Conservation (phyloP, 2,888 invertebrate species). For the Auanema freiburgensis region DNA sequence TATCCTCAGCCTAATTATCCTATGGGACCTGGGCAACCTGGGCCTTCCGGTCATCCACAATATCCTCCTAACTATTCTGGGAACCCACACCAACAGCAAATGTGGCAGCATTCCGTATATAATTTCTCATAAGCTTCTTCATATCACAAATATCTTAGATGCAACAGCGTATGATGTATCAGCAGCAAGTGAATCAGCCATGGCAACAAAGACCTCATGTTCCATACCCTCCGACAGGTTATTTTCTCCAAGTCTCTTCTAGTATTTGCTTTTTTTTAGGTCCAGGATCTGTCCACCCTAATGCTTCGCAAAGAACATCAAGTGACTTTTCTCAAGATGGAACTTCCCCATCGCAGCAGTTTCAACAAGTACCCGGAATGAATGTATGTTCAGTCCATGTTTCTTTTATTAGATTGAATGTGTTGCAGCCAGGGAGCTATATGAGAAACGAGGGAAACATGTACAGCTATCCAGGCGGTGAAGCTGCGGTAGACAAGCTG, state of each 20-base stretch:
- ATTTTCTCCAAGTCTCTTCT: background rate
- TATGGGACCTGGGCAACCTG: slow-evolving; percentile 24
- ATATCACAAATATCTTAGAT: background rate
- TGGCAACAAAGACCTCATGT: slow-evolving; percentile 24
- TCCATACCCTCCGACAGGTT: slow-evolving; percentile 28
- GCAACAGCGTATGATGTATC: slow-evolving; percentile 22
- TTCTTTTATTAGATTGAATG: background rate
- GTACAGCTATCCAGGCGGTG: too few species aligned
- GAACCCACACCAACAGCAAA: slow-evolving; percentile 21
- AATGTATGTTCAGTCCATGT: background rate
- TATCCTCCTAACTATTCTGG: slow-evolving; percentile 13
- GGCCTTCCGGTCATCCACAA: background rate
- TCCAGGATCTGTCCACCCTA: slow-evolving; percentile 15
- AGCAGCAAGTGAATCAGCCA: slow-evolving; percentile 29
- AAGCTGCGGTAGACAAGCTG: too few species aligned
- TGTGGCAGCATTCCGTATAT: slow-evolving; percentile 13
- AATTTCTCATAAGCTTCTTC: background rate
- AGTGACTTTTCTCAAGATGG: slow-evolving; percentile 16
- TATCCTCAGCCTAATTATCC: slow-evolving; percentile 17
- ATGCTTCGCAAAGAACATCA: slow-evolving; percentile 18
- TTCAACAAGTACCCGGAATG: background rate
- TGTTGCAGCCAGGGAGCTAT: too few species aligned
- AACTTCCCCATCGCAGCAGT: slow-evolving; percentile 16
- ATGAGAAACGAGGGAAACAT: too few species aligned
- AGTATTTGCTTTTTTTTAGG: slow-evolving; percentile 6